Evolutionary conservation across 2,113 vertebrate species (phyloP).

Genomic region (Collichthys lucidus): DNA sequence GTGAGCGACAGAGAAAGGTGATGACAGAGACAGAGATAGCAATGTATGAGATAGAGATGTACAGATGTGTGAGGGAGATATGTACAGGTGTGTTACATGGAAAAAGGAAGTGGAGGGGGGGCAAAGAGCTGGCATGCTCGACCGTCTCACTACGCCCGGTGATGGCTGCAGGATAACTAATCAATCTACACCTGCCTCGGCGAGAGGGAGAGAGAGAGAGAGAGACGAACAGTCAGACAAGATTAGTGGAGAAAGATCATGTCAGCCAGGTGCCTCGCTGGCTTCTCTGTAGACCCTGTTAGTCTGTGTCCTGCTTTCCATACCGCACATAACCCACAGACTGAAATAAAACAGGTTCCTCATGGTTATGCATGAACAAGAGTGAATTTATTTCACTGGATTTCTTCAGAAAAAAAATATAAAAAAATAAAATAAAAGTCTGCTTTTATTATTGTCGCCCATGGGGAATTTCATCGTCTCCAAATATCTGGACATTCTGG

Average conservation of each 20-base stretch:
- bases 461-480: conserved; percentile 15
- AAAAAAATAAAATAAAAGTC: not conserved
- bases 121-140: conserved; percentile 3
- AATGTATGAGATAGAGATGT: conserved; percentile 62
- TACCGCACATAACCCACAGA: not conserved
- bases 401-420: conserved; percentile 3
- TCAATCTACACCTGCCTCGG: conserved; percentile 72
- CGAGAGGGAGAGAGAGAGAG: conserved; percentile 20
- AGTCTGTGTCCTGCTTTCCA: conserved; percentile 31
- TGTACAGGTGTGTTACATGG: conserved; percentile 61
- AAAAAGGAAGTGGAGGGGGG: conserved; percentile 12
- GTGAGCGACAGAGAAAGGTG: conserved; percentile 55
- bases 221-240: conserved; percentile 50
- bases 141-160: conserved; percentile 35
- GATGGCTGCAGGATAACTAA: conserved; percentile 75
- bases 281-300: conserved; percentile 45
- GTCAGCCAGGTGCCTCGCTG: conserved; percentile 37
- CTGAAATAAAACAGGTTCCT: conserved; percentile 4
- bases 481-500: conserved; percentile 21
- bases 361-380: not conserved
- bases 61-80: conserved; percentile 66
- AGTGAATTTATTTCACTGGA: conserved; percentile 19
- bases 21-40: conserved; percentile 61
- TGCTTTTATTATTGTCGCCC: conserved; percentile 13
- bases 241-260: conserved; percentile 61